Percentiles rank a stretch among this genome's conserved stretches.
These are phyloP conservation scores for Labeo rohita DNA, from an alignment of 2,113 vertebrate genomes.

Conservation along the genomic window DNA sequence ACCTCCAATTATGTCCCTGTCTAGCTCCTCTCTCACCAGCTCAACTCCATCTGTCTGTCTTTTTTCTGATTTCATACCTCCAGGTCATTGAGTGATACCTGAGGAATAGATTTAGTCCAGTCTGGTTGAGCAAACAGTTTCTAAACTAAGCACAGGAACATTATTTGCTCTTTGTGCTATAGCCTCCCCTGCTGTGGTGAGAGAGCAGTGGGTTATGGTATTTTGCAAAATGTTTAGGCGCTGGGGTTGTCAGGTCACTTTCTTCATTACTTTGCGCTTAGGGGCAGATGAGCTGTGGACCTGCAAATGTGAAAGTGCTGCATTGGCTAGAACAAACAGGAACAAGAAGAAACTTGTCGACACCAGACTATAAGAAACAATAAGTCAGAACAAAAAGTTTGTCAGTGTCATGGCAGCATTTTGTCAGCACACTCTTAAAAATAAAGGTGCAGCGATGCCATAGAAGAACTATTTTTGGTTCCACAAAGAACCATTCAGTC, in stretches of 20 bases:
- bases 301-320: slow-evolving; percentile 6
- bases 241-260: neutral
- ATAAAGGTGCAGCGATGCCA: too few relatives aligned
- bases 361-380: neutral
- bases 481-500: too few relatives aligned
- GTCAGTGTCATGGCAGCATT: neutral
- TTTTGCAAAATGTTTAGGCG: slow-evolving; percentile 28
- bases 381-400: neutral
- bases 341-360: neutral
- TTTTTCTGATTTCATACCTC: slow-evolving; percentile 17
- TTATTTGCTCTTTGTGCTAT: neutral
- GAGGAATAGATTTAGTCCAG: neutral
- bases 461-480: too few relatives aligned
- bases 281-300: slow-evolving; percentile 1
- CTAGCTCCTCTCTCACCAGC: neutral
- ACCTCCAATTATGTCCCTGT: neutral
- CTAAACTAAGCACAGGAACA: neutral
- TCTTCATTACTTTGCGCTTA: slow-evolving; percentile 15
- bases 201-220: neutral
- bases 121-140: neutral
- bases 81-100: neutral
- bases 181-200: neutral
- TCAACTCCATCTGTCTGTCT: neutral
- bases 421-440: too few relatives aligned
- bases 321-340: neutral